A percentile compares a stretch with the other conserved stretches of the same genome.
These are phyloP conservation scores for Apodemia zela DNA, from an alignment of 2,888 invertebrate genomes.

Conservation along the genomic window DNA sequence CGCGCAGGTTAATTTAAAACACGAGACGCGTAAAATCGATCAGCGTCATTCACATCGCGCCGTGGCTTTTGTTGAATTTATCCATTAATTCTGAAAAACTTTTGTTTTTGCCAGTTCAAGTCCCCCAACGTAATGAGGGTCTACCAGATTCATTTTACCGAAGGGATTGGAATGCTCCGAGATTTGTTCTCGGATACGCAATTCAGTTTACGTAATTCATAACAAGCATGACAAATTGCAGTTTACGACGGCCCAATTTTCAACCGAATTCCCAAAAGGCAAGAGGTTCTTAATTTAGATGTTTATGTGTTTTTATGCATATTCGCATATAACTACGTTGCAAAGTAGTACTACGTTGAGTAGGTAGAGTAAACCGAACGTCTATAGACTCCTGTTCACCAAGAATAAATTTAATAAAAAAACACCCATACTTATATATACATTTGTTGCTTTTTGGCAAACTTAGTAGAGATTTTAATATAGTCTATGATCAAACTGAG, in stretches of 20 bases:
- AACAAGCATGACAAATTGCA: constrained; percentile 2
- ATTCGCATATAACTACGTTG: too few relatives aligned
- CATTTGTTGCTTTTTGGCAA: too few relatives aligned
- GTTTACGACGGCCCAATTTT: background rate
- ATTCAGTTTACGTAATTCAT: constrained; percentile 5
- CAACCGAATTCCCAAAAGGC: background rate
- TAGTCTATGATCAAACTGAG: too few relatives aligned
- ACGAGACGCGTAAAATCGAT: constrained; percentile 33
- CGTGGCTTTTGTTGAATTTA: background rate
- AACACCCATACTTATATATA: too few relatives aligned
- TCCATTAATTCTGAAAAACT: constrained; percentile 54
- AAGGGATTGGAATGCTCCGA: constrained; percentile 3
- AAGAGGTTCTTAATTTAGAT: background rate
- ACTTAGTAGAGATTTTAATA: too few relatives aligned
- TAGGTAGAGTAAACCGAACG: too few relatives aligned
- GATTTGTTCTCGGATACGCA: constrained; percentile 15
- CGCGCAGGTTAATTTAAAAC: constrained; percentile 22
- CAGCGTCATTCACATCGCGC: background rate
- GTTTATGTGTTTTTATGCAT: too few relatives aligned
- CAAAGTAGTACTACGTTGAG: too few relatives aligned
- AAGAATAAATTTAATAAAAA: too few relatives aligned
- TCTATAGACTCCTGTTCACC: too few relatives aligned
- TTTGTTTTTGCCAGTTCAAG: constrained; percentile 57
- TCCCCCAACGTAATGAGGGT: constrained; percentile 57
- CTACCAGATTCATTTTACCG: constrained; percentile 67